Evolutionary conservation across 1,140 invertebrate genomes (phyloP).

Genomic region (Ceratitis capitata): DNA sequence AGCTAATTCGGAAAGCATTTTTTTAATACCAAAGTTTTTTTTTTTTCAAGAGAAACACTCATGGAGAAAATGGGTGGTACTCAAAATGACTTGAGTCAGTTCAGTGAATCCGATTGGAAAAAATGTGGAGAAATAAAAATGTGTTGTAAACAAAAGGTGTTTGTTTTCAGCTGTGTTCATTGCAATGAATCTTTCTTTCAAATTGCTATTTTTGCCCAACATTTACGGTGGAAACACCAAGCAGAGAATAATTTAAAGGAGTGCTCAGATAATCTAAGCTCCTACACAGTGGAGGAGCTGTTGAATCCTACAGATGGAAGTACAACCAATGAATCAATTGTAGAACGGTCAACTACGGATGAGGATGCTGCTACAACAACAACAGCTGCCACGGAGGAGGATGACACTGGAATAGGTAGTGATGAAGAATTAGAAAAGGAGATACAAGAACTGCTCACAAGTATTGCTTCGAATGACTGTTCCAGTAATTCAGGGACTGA

Average conservation of each 20-base stretch:
- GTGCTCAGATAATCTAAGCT: background rate
- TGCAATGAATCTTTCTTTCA: conserved; percentile 49
- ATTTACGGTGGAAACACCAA: conserved; percentile 49
- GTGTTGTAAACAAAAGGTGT: conserved; percentile 49
- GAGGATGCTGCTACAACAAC: background rate
- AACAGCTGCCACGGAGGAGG: background rate
- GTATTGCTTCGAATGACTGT: background rate
- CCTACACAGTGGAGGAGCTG: conserved; percentile 30
- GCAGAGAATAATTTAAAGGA: conserved; percentile 46
- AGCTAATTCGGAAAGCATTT: background rate
- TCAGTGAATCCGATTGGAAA: conserved; percentile 45
- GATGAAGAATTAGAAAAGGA: conserved; percentile 29
- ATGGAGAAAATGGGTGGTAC: background rate
- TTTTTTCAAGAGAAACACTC: background rate
- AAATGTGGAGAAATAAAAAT: conserved; percentile 58
- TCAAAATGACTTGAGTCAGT: conserved; percentile 13
- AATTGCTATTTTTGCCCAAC: conserved; percentile 49
- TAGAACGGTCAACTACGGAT: background rate
- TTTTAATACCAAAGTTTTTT: too few species aligned
- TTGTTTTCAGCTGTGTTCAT: conserved; percentile 52
- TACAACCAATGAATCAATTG: background rate
- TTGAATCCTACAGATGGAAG: too few species aligned
- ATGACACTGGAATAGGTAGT: conserved; percentile 29
- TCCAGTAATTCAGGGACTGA: background rate
- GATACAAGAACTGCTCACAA: background rate